These are phyloP conservation scores for Phoenicopterus ruber DNA, from an alignment of 2,113 vertebrate genomes.

Conservation along the genomic window DNA sequence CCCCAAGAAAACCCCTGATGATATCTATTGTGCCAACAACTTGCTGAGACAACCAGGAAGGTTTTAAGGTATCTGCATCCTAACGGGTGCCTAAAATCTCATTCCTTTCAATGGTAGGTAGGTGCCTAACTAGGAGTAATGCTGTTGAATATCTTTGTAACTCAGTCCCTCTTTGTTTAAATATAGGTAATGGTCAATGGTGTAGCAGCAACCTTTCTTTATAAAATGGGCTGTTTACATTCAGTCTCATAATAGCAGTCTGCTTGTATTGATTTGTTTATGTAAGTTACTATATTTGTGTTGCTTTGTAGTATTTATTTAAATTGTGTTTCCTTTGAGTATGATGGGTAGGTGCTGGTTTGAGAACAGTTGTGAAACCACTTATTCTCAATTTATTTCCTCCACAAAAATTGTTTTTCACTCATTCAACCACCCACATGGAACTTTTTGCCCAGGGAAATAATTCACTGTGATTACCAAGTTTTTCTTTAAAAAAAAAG, in stretches of 20 bases:
- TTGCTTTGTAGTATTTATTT: neutral
- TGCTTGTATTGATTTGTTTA: neutral
- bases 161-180: neutral
- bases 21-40: neutral
- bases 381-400: constrained; percentile 14
- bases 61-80: neutral
- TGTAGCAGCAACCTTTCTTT: neutral
- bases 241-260: neutral
- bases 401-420: neutral
- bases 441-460: neutral
- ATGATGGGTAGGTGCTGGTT: neutral
- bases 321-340: neutral
- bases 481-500: neutral
- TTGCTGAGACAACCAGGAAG: neutral
- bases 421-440: neutral
- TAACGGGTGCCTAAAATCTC: neutral
- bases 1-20: neutral
- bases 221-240: neutral
- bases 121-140: neutral
- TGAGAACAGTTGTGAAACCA: neutral
- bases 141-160: neutral
- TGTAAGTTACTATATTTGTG: neutral
- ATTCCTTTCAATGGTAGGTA: neutral
- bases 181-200: neutral
- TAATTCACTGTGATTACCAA: neutral